Base-by-base conservation (phyloP, 2,797 vertebrate species). In the Microctenopoma stevenorrisi region DNA sequence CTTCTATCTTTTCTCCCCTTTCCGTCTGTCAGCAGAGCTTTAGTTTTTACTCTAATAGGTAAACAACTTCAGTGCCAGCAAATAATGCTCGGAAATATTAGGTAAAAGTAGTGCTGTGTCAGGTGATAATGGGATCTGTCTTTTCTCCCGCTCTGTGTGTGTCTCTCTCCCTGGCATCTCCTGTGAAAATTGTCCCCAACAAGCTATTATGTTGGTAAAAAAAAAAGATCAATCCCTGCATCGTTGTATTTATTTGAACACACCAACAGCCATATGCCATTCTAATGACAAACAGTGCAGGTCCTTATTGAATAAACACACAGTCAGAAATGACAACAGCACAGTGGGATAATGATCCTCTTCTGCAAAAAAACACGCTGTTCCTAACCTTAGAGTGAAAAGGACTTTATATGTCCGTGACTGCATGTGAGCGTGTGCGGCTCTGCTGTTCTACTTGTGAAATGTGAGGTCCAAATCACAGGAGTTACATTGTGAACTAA, bases 401-500 rank as follows among this genome's bases (percentile, higher is more conserved):
- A 40, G 4, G 4, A 48, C 46, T 57, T 50, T 3, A 35, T 30
- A 44, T 13, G 56, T 28, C n/a, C n/a, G 42, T 7, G 18, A 62
- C 28, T 43, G 73, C 42, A 16, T 69, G 18, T 35, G 53, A 51
- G 68, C 57, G 57, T 48, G 68, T 64, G 3, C 15, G 9, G 52
- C 8, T 67, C 43, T 69, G 56, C 28, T 54, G 64, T 53, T 60
- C 58, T 76, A 77, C 81, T 80, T 79, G 80, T 89, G 79, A 74
- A 71, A 67, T 35, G 42, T 69, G 68, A 67, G 62, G 82, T 85
- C 85, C 77, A 83, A 82, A 89, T 89, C 82, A 83, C 71, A 88
- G 82, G 69, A 84, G 74, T 78, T 88, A 90, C 87, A 89, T 66
- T 75, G 83, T 85, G 80, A 88, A 88, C 89, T 92, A 92, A 92